phyloP scores from a whole-genome alignment of 1,140 invertebrate species.

The Lamellibrachia luymesi region DNA sequence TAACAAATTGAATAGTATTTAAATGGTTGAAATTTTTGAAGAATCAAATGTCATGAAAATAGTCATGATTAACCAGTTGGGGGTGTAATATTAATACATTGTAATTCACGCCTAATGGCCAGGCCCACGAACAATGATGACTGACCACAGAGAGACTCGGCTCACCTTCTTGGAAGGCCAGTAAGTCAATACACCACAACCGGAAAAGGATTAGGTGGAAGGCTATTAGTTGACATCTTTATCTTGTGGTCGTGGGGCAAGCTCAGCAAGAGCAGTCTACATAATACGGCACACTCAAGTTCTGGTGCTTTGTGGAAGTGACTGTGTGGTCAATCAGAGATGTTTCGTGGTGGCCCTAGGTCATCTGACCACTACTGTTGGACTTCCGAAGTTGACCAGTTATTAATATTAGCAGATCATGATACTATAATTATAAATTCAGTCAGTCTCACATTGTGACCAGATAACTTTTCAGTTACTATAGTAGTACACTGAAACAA shows the following conservation, averaged over 20 bases:
- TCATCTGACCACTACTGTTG: background rate
- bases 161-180: background rate
- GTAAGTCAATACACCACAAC: background rate
- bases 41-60: no score
- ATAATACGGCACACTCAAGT: background rate
- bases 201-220: background rate
- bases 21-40: no score
- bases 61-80: no score
- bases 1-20: no score
- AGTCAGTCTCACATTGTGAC: no score
- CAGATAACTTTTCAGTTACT: no score
- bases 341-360: no score
- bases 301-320: background rate
- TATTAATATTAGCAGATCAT: background rate
- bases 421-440: no score
- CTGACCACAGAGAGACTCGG: background rate
- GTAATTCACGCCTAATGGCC: background rate
- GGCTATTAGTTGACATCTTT: background rate
- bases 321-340: background rate
- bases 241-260: background rate
- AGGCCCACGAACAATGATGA: background rate
- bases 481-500: no score
- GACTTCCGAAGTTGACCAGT: background rate
- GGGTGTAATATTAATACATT: background rate
- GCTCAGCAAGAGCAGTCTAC: background rate